Base-by-base conservation (phyloP, 2,797 vertebrate genomes). In the Cossypha dichroa region DNA sequence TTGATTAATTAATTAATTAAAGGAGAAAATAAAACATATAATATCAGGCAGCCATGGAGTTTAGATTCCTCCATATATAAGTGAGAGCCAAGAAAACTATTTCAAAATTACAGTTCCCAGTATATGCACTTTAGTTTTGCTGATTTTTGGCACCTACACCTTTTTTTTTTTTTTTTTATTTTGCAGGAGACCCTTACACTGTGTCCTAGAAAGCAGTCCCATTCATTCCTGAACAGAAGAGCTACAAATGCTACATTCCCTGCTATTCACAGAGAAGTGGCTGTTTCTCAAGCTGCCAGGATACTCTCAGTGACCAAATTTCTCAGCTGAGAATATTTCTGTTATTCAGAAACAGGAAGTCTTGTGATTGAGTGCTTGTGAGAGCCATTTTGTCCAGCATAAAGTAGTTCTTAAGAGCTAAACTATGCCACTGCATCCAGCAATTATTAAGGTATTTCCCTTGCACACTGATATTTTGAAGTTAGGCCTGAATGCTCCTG, bases 321-420 rank as follows among this genome's bases (percentile, higher is more conserved):
- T 86, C 76, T 88, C 66, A 86, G 36, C 43, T 90, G 62, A 94
- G 70, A 80, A 36, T 59, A 75, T 67, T 91, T 91, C 58, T 85
- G 18, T 48, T 59, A 19, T 74, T 79, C 77, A 67, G 72, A 88
- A 89, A 73, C 26, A 60, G 63, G 48, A 93, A 59, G n/a, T 63
- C 66, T 78, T 94, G 31, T 55, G 54, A 48, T 33, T 88, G 54
- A 84, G 56, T 82, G 67, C 41, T 70, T 70, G 15, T 63, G 55
- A 79, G 41, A 59, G 51, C 12, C 56, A 67, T 82, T 90, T 78
- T 72, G 12, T 73, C 29, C 55, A 64, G 34, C 19, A 49, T 49
- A 59, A 83, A 88, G 28, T 23, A 59, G 28, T 31, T 87, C 51
- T 88, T 76, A 52, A 21, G 43, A 78, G 45, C 26, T 67, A 69